Percentiles rank a stretch among this genome's conserved stretches.
Evolutionary conservation across 2,113 vertebrate species (phyloP).

Genomic region (Bubo scandiacus): DNA sequence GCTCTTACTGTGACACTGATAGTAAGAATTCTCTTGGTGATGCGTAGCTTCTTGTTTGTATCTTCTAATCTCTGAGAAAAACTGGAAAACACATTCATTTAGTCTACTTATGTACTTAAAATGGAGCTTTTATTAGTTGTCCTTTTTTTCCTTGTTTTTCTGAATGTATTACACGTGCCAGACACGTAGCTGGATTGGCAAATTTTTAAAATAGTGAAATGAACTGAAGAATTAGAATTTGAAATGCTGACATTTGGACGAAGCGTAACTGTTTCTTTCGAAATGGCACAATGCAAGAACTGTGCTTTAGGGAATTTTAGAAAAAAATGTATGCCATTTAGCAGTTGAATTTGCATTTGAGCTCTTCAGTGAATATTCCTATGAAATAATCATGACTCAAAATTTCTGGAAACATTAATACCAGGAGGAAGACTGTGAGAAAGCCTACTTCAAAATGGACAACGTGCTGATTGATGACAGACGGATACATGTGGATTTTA

Average conservation of each 20-base stretch:
- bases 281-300: not conserved
- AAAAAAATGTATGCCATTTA: not conserved
- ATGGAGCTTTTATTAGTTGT: not conserved
- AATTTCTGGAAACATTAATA: not conserved
- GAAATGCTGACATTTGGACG: not conserved
- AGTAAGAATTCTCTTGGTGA: not conserved
- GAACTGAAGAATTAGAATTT: not conserved
- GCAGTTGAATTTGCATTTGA: slow-evolving; percentile 9
- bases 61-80: not conserved
- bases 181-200: not conserved
- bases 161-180: not conserved
- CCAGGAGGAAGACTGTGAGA: slow-evolving; percentile 95
- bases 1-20: not conserved
- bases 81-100: not conserved
- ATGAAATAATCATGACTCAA: not conserved
- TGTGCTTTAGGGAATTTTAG: not conserved
- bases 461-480: slow-evolving; percentile 97
- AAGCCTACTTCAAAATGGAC: slow-evolving; percentile 99
- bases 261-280: not conserved
- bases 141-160: not conserved
- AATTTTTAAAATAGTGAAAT: not conserved
- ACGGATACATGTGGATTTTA: slow-evolving; percentile 97
- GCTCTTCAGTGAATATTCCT: not conserved
- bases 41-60: not conserved
- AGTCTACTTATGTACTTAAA: not conserved